Evolutionary conservation across 2,888 invertebrate species (phyloP).

Genomic region (Polietes domitor): DNA sequence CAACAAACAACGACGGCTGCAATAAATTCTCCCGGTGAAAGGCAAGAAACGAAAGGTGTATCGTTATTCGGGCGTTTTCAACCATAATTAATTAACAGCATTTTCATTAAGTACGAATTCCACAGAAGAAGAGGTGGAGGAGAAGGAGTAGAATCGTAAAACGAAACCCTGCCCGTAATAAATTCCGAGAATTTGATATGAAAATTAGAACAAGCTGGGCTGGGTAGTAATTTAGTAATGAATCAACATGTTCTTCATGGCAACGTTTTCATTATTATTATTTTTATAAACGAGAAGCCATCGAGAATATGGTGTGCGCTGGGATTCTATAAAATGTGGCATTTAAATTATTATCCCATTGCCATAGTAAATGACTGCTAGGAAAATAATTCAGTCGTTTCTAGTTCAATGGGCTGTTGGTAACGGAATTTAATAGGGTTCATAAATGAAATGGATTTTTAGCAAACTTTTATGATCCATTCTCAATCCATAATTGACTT

Average conservation of each 20-base stretch:
- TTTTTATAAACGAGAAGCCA: background rate
- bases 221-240: background rate
- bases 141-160: constrained; percentile 1
- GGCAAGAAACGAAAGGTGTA: background rate
- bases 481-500: too few species aligned
- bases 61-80: background rate
- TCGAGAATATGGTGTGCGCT: background rate
- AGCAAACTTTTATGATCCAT: too few species aligned
- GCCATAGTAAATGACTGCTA: too few species aligned
- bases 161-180: background rate
- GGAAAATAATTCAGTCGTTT: too few species aligned
- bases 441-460: too few species aligned
- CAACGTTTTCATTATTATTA: background rate
- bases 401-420: too few species aligned
- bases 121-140: background rate
- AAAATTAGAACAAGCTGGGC: background rate
- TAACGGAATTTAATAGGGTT: too few species aligned
- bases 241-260: background rate
- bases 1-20: background rate
- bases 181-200: background rate
- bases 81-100: constrained; percentile 5
- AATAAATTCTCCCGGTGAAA: background rate
- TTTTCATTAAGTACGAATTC: background rate
- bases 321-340: background rate
- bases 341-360: background rate